A percentile compares a stretch with the other conserved stretches of the same genome.
These are phyloP conservation scores for Phainopepla nitens DNA, from an alignment of 2,113 vertebrate genomes.

Conservation along the genomic window DNA sequence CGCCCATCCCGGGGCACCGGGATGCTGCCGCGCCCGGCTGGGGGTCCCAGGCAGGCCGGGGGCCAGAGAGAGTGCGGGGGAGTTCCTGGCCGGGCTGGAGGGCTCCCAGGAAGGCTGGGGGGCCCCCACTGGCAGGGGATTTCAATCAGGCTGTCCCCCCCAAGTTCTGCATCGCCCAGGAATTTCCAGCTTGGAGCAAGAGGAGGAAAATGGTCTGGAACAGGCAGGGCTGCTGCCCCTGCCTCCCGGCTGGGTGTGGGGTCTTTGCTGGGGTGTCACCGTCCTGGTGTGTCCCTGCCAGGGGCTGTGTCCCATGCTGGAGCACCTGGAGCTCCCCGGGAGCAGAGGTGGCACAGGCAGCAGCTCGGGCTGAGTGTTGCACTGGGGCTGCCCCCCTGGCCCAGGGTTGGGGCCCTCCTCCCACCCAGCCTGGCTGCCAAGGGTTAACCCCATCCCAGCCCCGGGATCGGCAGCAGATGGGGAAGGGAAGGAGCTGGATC, in stretches of 20 bases:
- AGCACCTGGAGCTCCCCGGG: background rate
- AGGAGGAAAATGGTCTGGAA: rapidly evolving
- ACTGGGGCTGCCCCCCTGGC: too few species aligned
- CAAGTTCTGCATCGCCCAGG: background rate
- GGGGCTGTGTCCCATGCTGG: rapidly evolving
- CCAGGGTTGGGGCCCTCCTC: background rate
- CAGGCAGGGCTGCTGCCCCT: background rate
- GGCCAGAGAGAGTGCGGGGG: background rate
- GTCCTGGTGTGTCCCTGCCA: background rate
- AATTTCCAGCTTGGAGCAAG: background rate
- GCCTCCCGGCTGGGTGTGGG: background rate
- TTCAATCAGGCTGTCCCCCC: too few species aligned
- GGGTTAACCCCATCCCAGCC: background rate
- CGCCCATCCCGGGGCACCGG: background rate
- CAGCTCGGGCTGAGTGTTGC: background rate
- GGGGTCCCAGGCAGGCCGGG: background rate
- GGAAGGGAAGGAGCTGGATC: background rate
- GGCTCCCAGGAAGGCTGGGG: background rate
- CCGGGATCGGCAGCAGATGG: background rate
- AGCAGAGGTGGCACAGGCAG: background rate
- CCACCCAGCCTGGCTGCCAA: background rate
- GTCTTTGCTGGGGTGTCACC: background rate
- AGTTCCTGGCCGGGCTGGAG: background rate
- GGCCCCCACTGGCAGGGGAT: too few species aligned
- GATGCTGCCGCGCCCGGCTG: background rate